A percentile compares a stretch with the other conserved stretches of the same genome.
These are phyloP conservation scores for Trichonephila inaurata DNA, from an alignment of 1,140 invertebrate species.

Conservation along the genomic window DNA sequence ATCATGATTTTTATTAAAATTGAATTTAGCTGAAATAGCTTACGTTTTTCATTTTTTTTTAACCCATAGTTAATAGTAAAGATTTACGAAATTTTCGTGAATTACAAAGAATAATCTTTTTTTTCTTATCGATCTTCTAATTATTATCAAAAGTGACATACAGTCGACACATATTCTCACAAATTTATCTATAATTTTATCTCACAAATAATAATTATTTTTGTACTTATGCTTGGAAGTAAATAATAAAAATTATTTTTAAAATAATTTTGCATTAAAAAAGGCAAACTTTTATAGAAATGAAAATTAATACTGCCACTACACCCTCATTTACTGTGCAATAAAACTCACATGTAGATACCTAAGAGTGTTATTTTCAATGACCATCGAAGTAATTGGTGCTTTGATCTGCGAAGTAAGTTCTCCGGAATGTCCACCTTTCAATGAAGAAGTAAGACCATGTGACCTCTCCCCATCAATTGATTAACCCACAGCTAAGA, in stretches of 20 bases:
- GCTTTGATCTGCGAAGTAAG: background rate
- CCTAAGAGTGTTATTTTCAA: background rate
- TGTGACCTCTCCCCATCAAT: slow-evolving; percentile 23
- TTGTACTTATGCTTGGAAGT: too few species aligned
- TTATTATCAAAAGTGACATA: too few species aligned
- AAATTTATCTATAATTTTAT: too few species aligned
- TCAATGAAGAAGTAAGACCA: background rate
- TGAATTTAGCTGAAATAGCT: too few species aligned
- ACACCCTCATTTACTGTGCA: background rate
- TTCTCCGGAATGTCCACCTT: background rate
- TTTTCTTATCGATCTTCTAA: too few species aligned
- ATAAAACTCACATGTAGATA: background rate
- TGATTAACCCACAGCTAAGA: background rate
- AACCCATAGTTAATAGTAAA: too few species aligned
- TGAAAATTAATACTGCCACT: background rate
- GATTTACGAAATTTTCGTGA: too few species aligned
- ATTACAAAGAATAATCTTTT: too few species aligned
- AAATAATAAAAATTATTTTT: background rate
- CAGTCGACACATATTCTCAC: too few species aligned
- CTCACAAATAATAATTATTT: too few species aligned
- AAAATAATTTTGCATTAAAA: background rate
- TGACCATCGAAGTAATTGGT: background rate
- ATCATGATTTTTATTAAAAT: too few species aligned
- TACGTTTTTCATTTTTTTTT: too few species aligned
- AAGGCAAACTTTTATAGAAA: background rate